Evolutionary conservation across 2,888 invertebrate genomes (phyloP).

Genomic region (Drosophila quasianomalipes): DNA sequence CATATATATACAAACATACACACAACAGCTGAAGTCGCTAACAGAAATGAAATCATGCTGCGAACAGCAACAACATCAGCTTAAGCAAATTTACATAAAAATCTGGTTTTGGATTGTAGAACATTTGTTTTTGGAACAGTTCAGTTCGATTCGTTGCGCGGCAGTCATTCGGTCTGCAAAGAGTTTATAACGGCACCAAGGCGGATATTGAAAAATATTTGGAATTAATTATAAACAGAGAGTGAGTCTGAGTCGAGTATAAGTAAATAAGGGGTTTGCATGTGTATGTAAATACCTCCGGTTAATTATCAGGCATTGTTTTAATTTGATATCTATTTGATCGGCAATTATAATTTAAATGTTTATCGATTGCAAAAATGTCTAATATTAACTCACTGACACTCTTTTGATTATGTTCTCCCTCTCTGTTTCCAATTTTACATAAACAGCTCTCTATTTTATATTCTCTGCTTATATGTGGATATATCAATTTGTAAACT

Average conservation of each 20-base stretch:
- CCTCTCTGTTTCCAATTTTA: neutral
- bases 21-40: slow-evolving; percentile 28
- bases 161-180: slow-evolving; percentile 35
- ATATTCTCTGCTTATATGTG: neutral
- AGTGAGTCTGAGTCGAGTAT: slow-evolving; percentile 53
- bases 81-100: slow-evolving; percentile 70
- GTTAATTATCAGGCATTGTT: neutral
- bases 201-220: slow-evolving; percentile 41
- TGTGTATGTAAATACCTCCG: neutral
- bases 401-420: neutral
- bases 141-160: slow-evolving; percentile 16
- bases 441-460: neutral
- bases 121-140: slow-evolving; percentile 34
- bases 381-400: neutral
- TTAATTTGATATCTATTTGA: neutral
- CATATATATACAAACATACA: slow-evolving; percentile 35
- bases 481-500: neutral
- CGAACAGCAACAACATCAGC: slow-evolving; percentile 22
- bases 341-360: neutral
- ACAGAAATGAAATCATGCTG: slow-evolving; percentile 67
- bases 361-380: neutral
- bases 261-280: neutral
- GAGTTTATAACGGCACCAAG: slow-evolving; percentile 35
- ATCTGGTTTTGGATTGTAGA: slow-evolving; percentile 67
- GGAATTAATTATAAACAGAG: slow-evolving; percentile 44